Base-by-base conservation (phyloP, 2,113 vertebrate species). In the Takifugu flavidus region DNA sequence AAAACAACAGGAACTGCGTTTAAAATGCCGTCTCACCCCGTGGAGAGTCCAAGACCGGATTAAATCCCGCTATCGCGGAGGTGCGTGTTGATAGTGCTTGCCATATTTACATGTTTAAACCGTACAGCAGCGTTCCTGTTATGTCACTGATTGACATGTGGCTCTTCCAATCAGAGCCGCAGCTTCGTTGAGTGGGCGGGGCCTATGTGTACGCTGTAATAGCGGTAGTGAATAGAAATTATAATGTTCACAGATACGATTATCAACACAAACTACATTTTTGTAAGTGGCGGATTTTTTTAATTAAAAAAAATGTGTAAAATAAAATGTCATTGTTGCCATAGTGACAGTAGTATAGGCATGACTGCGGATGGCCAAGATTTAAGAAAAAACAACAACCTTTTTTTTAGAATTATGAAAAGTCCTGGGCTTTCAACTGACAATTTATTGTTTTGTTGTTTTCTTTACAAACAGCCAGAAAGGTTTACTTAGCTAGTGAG, bases 11-110 rank as follows among this genome's bases (percentile, higher is more conserved):
- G 0, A 56, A 72, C 39, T 52, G 4, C 29, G 13, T 13, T 34
- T 7, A 70, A 69, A 66, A 42, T 12, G 10, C 46, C 15, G 1
- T 58, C 82, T 86, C 86, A 88, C 86, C 84, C 39, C 44, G 25
- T n/a, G 34, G 27, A 49, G 50, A 42, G 11, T 69, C 56, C 15
- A 53, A 72, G 65, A 70, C 62, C 68, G 46, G 43, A 13, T 8
- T 51, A 42, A 72, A 67, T 59, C 64, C 28, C 8, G 49, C 59
- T 49, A 14, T 29, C 13, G 2, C 51, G 25, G 49, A 14, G 62
- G 47, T 39, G 11, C 52, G 12, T 31, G 72, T 78, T 79, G 69
- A 70, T 57, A 73, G 49, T 7, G 47, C 6, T 20, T 25, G 27
- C 15, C 12, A 53, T 29, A 6, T 28, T n/a, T 27, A 20, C 25